Evolutionary conservation across 2,888 invertebrate genomes (phyloP), one percentile per base, ranked within the genome.

Genomic region (Lasioglossum lativentre): DNA sequence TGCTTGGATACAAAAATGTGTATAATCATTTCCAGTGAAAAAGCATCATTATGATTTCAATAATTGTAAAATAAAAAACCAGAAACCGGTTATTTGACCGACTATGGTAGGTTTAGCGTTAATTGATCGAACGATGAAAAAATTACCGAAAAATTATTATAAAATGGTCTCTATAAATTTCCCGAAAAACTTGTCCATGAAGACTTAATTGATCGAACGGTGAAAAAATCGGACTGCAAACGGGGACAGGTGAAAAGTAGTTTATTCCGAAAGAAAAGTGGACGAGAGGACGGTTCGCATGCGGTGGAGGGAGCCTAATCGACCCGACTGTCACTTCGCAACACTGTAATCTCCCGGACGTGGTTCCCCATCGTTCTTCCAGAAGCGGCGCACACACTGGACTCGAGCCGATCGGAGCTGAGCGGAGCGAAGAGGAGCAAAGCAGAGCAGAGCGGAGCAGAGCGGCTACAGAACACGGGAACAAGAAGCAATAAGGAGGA

Each of bases 291-390:
- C 10, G 68, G 23, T 19, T 30, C 6, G 68, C 68, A 38, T 38
- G 63, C 34, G 23, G 68, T 38, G 68, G 68, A 38, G 68, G 38
- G 68, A 38, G 68, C 68, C 68, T 87, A 89, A 89, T 89, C 89
- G 86, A 86, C 82, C 83, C 74, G 84, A 73, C 85, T 90, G 88
- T 88, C 88, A 81, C 78, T 71, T 79, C 81, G 83, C 85, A 84
- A 79, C 83, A 86, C 80, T 83, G 83, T 80, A 83, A 86, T 86
- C 83, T 86, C 63, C 59, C 59, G 71, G 63, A 59, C 79, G 82
- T 73, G 63, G 76, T 83, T 71, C 71, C 86, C 71, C 71, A 52
- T 45, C 78, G 71, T 87, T 80, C 75, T 86, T 86, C 78, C 80
- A 86, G 52, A 52, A 78, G 86, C 76, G 23, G 73, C 71, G 74